These are phyloP conservation scores for Callipepla squamata DNA, from an alignment of 2,113 vertebrate genomes.

Conservation along the genomic window DNA sequence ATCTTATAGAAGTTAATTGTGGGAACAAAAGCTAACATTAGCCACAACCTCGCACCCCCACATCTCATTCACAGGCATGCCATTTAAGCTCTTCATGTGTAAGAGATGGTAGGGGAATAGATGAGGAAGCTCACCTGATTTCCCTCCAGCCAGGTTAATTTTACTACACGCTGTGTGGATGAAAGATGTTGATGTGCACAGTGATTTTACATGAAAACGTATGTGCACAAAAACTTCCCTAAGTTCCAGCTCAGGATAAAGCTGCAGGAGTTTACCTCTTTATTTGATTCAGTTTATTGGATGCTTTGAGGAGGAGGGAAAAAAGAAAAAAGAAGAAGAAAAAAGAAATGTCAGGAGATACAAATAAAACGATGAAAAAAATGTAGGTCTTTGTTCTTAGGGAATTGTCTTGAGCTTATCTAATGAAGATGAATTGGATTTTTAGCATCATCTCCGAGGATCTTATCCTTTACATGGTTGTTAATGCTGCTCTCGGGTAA, in stretches of 20 bases:
- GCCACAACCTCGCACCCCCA: too few relatives aligned
- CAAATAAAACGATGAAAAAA: background rate
- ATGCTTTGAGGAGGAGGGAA: accelerated
- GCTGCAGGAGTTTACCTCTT: background rate
- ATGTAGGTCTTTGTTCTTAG: background rate
- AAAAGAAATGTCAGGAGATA: background rate
- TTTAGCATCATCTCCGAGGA: background rate
- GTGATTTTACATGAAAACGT: background rate
- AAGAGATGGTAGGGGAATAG: background rate
- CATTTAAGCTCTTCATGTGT: background rate
- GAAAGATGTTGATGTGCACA: background rate
- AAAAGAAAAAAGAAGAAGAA: background rate
- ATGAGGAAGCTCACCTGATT: background rate
- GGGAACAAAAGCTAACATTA: background rate
- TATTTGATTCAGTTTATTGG: background rate
- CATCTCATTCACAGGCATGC: background rate
- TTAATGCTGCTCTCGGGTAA: background rate
- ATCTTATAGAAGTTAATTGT: background rate
- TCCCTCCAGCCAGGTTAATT: background rate
- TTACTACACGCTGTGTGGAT: background rate
- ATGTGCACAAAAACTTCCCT: background rate
- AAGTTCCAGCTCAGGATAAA: background rate
- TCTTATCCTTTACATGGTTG: background rate
- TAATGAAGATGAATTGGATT: background rate
- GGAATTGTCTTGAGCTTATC: background rate